Conservation (phyloP, 37 sponge, comb jelly and placozoan genomes). For the Spongilla lacustris region DNA sequence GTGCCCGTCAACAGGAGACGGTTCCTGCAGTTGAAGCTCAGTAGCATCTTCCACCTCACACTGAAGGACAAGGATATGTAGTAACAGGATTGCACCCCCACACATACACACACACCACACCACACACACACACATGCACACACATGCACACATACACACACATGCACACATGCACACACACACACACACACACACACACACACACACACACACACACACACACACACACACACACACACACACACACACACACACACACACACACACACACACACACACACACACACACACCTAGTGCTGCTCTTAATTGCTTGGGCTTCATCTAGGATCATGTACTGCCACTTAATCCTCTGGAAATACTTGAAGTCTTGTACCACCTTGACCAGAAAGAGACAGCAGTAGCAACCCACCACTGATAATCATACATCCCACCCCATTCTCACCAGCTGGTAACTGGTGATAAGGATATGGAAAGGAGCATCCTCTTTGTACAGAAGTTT, state of each 20-base stretch:
- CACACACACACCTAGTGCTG: slow-evolving; percentile 60
- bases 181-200: too few relatives aligned
- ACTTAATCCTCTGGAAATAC: slow-evolving; percentile 91
- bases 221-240: neutral
- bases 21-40: slow-evolving; percentile 94
- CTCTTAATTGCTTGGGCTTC: slow-evolving; percentile 98
- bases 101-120: neutral
- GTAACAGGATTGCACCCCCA: neutral
- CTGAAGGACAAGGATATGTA: slow-evolving; percentile 8
- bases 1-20: slow-evolving; percentile 93
- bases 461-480: slow-evolving; percentile 92
- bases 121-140: neutral
- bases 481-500: slow-evolving; percentile 71
- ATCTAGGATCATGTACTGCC: slow-evolving; percentile 98
- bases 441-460: slow-evolving; percentile 95
- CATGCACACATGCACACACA: neutral
- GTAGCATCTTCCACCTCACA: slow-evolving; percentile 86
- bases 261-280: neutral
- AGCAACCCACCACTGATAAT: neutral
- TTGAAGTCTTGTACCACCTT: slow-evolving; percentile 85
- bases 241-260: neutral
- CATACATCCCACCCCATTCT: slow-evolving; percentile 10
- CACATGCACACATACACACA: neutral
- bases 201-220: too few relatives aligned
- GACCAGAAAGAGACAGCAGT: neutral